Evolutionary conservation across 2,797 vertebrate genomes (phyloP).

Genomic region (Pogoniulus pusillus): DNA sequence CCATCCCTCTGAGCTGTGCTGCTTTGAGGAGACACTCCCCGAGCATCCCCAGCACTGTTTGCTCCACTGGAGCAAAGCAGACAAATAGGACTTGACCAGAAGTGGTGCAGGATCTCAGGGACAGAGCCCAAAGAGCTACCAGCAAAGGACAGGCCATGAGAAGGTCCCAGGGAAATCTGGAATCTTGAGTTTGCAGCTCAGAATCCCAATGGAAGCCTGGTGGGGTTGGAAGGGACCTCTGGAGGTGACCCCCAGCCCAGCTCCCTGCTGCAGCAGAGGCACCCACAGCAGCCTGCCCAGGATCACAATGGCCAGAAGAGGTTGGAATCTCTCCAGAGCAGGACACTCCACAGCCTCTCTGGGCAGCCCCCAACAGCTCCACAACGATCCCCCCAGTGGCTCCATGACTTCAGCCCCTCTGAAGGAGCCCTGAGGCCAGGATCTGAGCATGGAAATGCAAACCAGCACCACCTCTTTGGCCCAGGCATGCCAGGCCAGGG

Average conservation of each 20-base stretch:
- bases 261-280: no score
- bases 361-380: neutral
- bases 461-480: neutral
- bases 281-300: no score
- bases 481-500: neutral
- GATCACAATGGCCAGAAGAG: no score
- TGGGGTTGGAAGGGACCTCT: no score
- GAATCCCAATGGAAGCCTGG: neutral
- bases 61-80: slow-evolving; percentile 1
- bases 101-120: neutral
- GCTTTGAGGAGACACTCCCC: neutral
- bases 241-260: no score
- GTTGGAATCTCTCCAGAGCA: no score
- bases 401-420: neutral
- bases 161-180: neutral
- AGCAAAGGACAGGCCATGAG: neutral
- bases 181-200: neutral
- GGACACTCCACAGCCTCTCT: no score
- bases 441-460: neutral
- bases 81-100: neutral
- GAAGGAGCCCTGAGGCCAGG: rapidly evolving
- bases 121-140: neutral
- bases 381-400: no score
- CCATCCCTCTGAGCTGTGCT: slow-evolving; percentile 14
- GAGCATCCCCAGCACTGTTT: neutral